These are phyloP conservation scores for Prionailurus viverrinus DNA, from an alignment of 2,113 vertebrate genomes.

Conservation along the genomic window DNA sequence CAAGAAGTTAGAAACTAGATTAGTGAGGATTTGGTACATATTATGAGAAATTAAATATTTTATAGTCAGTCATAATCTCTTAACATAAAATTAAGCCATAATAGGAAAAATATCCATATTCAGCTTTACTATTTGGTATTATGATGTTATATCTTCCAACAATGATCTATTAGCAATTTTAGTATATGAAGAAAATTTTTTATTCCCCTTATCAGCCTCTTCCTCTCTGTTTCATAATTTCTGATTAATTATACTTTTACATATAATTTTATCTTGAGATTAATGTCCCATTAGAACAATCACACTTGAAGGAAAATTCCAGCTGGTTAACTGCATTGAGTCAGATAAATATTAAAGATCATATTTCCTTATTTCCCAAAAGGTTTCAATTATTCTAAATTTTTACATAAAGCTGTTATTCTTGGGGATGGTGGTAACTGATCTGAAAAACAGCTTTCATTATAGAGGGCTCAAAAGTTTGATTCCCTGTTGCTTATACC, in stretches of 20 bases:
- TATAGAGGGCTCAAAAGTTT: not conserved
- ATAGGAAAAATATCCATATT: not conserved
- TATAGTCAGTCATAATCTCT: not conserved
- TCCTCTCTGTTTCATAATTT: not conserved
- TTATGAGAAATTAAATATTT: not conserved
- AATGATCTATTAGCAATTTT: not conserved
- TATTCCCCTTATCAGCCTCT: not conserved
- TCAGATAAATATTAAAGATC: constrained; percentile 23
- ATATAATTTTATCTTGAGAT: not conserved
- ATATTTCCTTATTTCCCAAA: not conserved
- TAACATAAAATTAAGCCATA: constrained; percentile 32
- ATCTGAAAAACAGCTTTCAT: not conserved
- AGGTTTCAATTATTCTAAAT: not conserved
- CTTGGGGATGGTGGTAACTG: not conserved
- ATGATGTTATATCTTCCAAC: not conserved
- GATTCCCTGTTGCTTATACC: not conserved
- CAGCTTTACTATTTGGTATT: not conserved
- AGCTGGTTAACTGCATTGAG: not conserved
- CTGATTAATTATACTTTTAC: not conserved
- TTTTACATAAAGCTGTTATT: not conserved
- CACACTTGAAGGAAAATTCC: not conserved
- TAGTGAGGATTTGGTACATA: not conserved
- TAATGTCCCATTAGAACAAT: not conserved
- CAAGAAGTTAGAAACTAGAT: not conserved
- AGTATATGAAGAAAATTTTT: not conserved